Base-by-base conservation (phyloP, 2,888 invertebrate genomes). In the Eupithecia exiguata region DNA sequence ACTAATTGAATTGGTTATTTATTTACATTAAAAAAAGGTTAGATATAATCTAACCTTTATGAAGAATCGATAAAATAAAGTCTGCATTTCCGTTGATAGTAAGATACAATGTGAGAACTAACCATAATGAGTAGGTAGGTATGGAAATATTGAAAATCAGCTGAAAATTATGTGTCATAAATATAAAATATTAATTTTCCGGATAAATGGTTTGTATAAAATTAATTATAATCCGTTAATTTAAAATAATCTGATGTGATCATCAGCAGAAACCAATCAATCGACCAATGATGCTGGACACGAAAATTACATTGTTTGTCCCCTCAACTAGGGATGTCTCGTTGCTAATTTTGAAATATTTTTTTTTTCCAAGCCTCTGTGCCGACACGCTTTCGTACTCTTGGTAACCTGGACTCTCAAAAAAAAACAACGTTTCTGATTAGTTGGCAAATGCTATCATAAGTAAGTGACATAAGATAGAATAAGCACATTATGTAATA, bases 191-290 rank as follows among this genome's bases (percentile, higher is more conserved):
- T 58, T 14, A 53, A 12, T 58, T 14, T 58, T 58, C 25, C 5
- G 5, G 12, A 21, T 53, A 63, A 63, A 36, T 9, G 1, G 9
- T 10, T 63, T 36, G 36, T 63, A n/a, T 18, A 62, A 38, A 21
- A 36, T 65, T 58, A 12, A 25, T 14, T n/a, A 38, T 62, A 62
- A 62, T 62, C 35, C 38, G 6, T 65, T 65, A 65, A 65, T 65
- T 63, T 65, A n/a, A 25, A 35, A 65, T 65, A 38, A 65, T 65
- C 36, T n/a, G 21, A 65, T 65, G 63, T 65, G 38, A 65, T 65
- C 38, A 38, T 38, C 63, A 65, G n/a, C 7, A n/a, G 1, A 67
- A 40, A 46, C 30, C 38, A 67, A 67, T 67, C 63, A 58, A 58
- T 58, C 14, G 58, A 38, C 63, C n/a, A 12, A 65, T 65, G 63